phyloP scores from a whole-genome alignment of 1,140 invertebrate species.

The Bemisia tabaci region DNA sequence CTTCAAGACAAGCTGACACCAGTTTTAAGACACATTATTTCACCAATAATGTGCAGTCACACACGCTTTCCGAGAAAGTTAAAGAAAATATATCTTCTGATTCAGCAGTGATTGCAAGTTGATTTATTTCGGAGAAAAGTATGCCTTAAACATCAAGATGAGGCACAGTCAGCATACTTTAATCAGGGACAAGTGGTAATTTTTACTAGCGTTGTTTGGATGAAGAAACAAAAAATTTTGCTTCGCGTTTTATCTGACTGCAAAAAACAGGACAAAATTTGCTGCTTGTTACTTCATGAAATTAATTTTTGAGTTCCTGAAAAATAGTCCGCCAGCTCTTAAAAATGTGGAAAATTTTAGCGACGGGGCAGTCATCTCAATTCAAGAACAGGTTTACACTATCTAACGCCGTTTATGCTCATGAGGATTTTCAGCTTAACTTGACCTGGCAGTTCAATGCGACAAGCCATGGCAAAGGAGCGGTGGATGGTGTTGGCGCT shows the following conservation, averaged over 20 bases:
- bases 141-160: neutral
- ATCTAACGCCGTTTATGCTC: neutral
- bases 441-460: neutral
- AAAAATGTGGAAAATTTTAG: neutral
- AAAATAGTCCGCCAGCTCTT: neutral
- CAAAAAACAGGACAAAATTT: neutral
- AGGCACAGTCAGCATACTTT: neutral
- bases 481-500: neutral
- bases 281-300: neutral
- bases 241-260: neutral
- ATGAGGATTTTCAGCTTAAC: neutral
- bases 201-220: neutral
- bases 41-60: neutral
- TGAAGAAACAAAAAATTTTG: neutral
- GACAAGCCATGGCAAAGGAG: neutral
- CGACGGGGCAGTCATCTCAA: neutral
- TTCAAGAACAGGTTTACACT: neutral
- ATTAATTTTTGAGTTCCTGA: neutral
- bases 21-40: neutral
- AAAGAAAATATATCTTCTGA: neutral
- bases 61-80: neutral
- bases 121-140: neutral
- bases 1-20: neutral
- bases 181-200: neutral
- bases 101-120: neutral